Evolutionary conservation across 2,888 invertebrate genomes (phyloP).

Genomic region (Catocala sponsa): DNA sequence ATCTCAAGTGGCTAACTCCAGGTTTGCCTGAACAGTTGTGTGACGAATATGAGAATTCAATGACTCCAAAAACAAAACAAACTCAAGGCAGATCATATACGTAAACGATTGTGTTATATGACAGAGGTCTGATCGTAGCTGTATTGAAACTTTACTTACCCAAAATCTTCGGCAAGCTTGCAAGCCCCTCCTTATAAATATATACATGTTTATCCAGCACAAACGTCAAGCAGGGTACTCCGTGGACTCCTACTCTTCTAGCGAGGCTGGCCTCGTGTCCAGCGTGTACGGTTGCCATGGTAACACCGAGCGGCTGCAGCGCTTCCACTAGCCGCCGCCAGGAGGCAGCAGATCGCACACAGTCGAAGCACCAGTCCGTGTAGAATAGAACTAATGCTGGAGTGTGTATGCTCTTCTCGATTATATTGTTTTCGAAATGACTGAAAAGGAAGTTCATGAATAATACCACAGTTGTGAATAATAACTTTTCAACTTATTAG

Average conservation of each 20-base stretch:
- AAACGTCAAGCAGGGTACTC: constrained; percentile 94
- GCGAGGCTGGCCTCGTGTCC: constrained; percentile 93
- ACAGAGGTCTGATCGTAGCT: too few species aligned
- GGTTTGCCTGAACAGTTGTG: too few species aligned
- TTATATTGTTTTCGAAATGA: constrained; percentile 94
- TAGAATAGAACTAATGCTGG: constrained; percentile 97
- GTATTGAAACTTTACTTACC: constrained; percentile 85
- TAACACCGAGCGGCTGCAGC: constrained; percentile 94
- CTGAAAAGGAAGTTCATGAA: constrained; percentile 78
- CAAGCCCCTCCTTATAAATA: constrained; percentile 94
- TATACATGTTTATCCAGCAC: constrained; percentile 94
- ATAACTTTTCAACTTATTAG: neutral
- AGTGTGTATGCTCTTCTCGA: constrained; percentile 94
- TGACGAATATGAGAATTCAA: too few species aligned
- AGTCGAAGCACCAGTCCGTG: constrained; percentile 98
- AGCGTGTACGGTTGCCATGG: constrained; percentile 93
- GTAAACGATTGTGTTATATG: too few species aligned
- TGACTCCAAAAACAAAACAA: too few species aligned
- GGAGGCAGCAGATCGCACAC: constrained; percentile 95
- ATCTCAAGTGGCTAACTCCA: too few species aligned
- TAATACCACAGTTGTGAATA: neutral
- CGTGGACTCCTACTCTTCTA: constrained; percentile 93
- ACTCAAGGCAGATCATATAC: too few species aligned
- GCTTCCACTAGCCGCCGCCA: constrained; percentile 96
- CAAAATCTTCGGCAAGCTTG: constrained; percentile 93